Conservation (phyloP, 2,888 invertebrate species). For the Pseudococcus jackbeardsleyi region DNA sequence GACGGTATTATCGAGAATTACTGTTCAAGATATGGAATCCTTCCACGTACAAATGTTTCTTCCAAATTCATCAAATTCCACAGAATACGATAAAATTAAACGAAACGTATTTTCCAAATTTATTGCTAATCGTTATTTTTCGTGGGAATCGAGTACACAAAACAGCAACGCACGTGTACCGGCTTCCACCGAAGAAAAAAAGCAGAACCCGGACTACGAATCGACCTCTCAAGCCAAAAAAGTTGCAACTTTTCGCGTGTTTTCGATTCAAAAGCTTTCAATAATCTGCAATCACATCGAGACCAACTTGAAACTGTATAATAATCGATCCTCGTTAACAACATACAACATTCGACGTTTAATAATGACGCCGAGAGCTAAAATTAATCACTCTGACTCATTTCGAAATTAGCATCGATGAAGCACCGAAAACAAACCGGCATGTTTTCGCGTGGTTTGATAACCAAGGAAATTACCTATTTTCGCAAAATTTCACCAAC, state of each 20-base stretch:
- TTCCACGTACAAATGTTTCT: background rate
- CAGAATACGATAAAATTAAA: background rate
- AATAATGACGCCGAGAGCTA: background rate
- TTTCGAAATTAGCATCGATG: background rate
- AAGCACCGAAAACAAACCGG: background rate
- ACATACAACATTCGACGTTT: background rate
- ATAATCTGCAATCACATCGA: background rate
- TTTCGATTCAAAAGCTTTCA: background rate
- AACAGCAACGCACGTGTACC: background rate
- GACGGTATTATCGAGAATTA: background rate
- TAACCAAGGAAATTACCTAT: slow-evolving; percentile 72
- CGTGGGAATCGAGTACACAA: background rate
- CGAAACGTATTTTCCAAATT: background rate
- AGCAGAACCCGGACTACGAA: background rate
- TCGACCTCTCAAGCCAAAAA: background rate
- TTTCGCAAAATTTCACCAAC: slow-evolving; percentile 92
- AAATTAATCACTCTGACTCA: slow-evolving; percentile 26
- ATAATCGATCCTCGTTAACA: background rate
- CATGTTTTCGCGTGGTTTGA: background rate
- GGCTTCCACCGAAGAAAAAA: background rate
- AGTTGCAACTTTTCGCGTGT: background rate
- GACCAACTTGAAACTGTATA: background rate
- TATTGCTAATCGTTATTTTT: background rate
- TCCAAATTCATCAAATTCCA: background rate
- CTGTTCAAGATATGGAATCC: background rate